phyloP scores from a whole-genome alignment of 2,797 vertebrate genomes.

The Pseudopleuronectes americanus region DNA sequence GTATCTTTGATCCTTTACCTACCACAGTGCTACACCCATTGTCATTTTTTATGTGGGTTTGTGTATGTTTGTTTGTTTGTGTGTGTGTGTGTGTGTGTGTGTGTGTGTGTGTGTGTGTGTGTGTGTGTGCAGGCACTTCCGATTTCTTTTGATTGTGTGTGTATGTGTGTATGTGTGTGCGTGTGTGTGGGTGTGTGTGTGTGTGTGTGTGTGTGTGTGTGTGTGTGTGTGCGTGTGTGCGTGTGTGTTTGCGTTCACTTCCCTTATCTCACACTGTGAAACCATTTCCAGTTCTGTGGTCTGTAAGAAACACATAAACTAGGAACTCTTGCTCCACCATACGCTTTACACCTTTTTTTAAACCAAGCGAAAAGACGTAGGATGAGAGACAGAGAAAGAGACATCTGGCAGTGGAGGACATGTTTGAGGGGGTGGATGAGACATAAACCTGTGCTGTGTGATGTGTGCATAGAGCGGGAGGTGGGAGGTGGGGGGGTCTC shows the following conservation, averaged over 20 bases:
- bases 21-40: slow-evolving; percentile 28
- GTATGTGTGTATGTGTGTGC: slow-evolving; percentile 35
- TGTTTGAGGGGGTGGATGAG: slow-evolving; percentile 55
- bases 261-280: slow-evolving; percentile 41
- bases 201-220: slow-evolving; percentile 28
- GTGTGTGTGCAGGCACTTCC: slow-evolving; percentile 7
- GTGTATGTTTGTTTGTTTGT: slow-evolving; percentile 15
- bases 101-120: slow-evolving; percentile 17
- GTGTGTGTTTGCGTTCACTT: slow-evolving; percentile 22
- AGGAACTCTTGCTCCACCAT: slow-evolving; percentile 32
- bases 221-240: slow-evolving; percentile 31
- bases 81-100: slow-evolving; percentile 31
- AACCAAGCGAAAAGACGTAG: slow-evolving; percentile 21
- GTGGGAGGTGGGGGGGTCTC: slow-evolving; percentile 27
- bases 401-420: slow-evolving; percentile 44
- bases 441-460: slow-evolving; percentile 45
- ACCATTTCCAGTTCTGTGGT: slow-evolving; percentile 52
- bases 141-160: not conserved
- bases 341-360: slow-evolving; percentile 55
- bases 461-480: slow-evolving; percentile 1
- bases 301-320: slow-evolving; percentile 70
- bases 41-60: slow-evolving; percentile 42
- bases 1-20: slow-evolving; percentile 71
- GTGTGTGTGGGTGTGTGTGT: slow-evolving; percentile 28
- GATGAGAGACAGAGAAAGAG: slow-evolving; percentile 17